Conservation (phyloP, 2,888 invertebrate genomes). For the Horisme vitalbata region DNA sequence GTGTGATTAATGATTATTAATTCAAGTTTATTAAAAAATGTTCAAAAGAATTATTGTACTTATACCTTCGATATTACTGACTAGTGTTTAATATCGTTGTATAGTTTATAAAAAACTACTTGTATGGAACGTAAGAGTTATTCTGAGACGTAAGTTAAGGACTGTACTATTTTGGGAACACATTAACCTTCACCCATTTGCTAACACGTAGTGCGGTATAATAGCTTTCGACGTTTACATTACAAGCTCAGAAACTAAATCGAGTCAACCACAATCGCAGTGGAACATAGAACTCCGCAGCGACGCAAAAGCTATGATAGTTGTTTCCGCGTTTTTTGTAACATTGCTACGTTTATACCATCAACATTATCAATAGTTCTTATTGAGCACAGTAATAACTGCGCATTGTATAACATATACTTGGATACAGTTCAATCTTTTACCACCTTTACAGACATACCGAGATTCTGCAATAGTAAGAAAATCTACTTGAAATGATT, state of each 20-base stretch:
- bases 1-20: too few species aligned
- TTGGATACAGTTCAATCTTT: too few species aligned
- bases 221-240: neutral
- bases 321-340: slow-evolving; percentile 33
- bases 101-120: neutral
- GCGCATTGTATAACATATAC: too few species aligned
- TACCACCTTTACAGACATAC: too few species aligned
- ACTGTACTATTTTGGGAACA: slow-evolving; percentile 5
- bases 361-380: neutral
- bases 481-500: too few species aligned
- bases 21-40: too few species aligned
- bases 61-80: too few species aligned
- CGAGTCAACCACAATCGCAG: slow-evolving; percentile 3
- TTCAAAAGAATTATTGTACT: too few species aligned
- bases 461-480: too few species aligned
- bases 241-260: neutral
- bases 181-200: slow-evolving; percentile 15
- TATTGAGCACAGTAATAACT: too few species aligned
- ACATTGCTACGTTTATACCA: slow-evolving; percentile 2
- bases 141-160: neutral
- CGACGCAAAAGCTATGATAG: slow-evolving; percentile 30
- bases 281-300: slow-evolving; percentile 7
- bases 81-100: too few species aligned
- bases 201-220: slow-evolving; percentile 4
- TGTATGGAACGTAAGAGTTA: neutral